Conservation (phyloP, 2,797 vertebrate genomes). For the Allenopithecus nigroviridis region DNA sequence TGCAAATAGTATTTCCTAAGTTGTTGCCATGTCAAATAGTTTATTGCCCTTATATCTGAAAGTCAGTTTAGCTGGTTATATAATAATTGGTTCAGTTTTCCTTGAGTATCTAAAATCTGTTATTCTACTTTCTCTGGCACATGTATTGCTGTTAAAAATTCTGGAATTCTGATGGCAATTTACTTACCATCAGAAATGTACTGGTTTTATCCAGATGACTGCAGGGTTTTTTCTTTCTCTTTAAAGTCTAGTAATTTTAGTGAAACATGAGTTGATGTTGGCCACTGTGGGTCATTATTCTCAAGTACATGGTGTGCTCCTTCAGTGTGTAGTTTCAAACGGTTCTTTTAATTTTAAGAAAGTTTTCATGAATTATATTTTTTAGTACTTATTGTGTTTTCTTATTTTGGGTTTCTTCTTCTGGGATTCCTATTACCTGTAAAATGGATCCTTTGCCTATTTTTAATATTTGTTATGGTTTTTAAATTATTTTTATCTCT, state of each 20-base stretch:
- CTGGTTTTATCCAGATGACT: not conserved
- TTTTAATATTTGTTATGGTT: not conserved
- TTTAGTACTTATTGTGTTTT: not conserved
- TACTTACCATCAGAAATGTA: not conserved
- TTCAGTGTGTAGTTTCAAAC: not conserved
- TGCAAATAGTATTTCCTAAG: not conserved
- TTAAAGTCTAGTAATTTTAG: not conserved
- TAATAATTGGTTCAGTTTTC: not conserved
- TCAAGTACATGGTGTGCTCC: too few species aligned
- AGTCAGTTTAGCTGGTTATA: not conserved
- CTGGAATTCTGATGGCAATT: not conserved
- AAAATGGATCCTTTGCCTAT: not conserved
- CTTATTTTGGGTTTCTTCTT: not conserved
- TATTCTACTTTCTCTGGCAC: not conserved
- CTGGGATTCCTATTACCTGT: not conserved
- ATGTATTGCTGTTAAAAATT: not conserved
- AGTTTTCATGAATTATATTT: not conserved
- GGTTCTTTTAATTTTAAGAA: not conserved
- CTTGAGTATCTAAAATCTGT: not conserved
- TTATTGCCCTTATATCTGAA: not conserved
- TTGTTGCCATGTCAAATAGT: not conserved
- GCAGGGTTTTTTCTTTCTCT: not conserved
- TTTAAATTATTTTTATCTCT: not conserved
- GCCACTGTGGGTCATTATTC: not conserved
- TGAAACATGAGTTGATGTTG: not conserved